Percentiles rank a stretch among this genome's conserved stretches.
Evolutionary conservation across 2,888 invertebrate species (phyloP).

Genomic region (Zaprionus bogoriensis): DNA sequence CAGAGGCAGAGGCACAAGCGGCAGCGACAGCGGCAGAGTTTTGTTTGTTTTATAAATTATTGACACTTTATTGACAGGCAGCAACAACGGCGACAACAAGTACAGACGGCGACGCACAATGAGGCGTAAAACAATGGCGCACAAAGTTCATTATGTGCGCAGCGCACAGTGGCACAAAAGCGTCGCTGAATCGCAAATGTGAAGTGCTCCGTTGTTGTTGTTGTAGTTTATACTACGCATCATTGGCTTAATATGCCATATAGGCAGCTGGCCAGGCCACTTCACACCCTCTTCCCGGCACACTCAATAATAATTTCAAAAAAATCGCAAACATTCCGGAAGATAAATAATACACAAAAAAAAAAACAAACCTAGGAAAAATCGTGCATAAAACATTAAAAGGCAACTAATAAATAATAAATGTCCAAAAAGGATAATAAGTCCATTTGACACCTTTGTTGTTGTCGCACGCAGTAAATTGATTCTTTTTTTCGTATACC

Average conservation of each 20-base stretch:
- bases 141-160: conserved; percentile 62
- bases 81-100: conserved; percentile 20
- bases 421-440: conserved; percentile 48
- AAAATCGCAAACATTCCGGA: background rate
- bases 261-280: conserved; percentile 8
- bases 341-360: conserved; percentile 29
- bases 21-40: conserved; percentile 33
- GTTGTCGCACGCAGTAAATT: conserved; percentile 31
- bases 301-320: conserved; percentile 5
- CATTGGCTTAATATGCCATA: conserved; percentile 36
- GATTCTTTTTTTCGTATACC: conserved; percentile 36
- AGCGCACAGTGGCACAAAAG: conserved; percentile 62
- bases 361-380: no score
- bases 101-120: conserved; percentile 33
- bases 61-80: conserved; percentile 76
- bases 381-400: conserved; percentile 59
- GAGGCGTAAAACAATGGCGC: conserved; percentile 51
- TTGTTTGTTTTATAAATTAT: conserved; percentile 77
- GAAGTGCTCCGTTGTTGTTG: background rate
- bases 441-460: conserved; percentile 73
- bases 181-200: conserved; percentile 12
- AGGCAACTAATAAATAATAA: conserved; percentile 66
- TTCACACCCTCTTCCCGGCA: background rate
- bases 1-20: conserved; percentile 15
- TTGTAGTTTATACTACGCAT: conserved; percentile 11